Conservation (phyloP, 1,140 invertebrate genomes). For the Heliconius eleuchia region DNA sequence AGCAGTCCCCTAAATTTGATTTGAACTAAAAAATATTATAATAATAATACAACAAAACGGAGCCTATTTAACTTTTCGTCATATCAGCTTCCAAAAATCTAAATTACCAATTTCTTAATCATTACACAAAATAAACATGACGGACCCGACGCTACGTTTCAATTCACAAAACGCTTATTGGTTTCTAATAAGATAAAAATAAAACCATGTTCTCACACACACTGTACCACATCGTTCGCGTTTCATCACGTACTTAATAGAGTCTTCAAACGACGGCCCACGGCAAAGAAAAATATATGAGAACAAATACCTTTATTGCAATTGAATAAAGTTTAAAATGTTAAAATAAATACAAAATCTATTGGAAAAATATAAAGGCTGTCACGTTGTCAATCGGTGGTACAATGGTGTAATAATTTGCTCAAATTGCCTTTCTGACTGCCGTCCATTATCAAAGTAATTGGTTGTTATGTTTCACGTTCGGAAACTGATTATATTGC, state of each 20-base stretch:
- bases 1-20: too few relatives aligned
- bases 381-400: constrained; percentile 49
- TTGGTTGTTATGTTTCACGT: constrained; percentile 34
- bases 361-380: constrained; percentile 36
- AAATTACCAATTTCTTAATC: not conserved
- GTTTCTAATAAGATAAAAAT: constrained; percentile 40
- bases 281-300: not conserved
- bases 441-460: constrained; percentile 35
- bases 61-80: not conserved
- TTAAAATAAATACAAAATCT: constrained; percentile 5
- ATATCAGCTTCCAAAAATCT: not conserved
- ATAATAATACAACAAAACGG: not conserved
- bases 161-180: constrained; percentile 42
- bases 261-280: constrained; percentile 44
- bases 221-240: constrained; percentile 33
- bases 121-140: constrained; percentile 18
- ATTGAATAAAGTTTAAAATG: constrained; percentile 21
- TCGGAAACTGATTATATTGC: constrained; percentile 17
- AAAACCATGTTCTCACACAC: constrained; percentile 41
- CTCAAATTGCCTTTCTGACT: constrained; percentile 38
- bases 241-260: constrained; percentile 58
- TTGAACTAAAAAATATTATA: not conserved
- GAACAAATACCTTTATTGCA: constrained; percentile 22
- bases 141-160: constrained; percentile 42
- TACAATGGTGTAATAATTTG: constrained; percentile 44